These are phyloP conservation scores for Crotalus viridis DNA, from an alignment of 2,113 vertebrate genomes.

Conservation along the genomic window DNA sequence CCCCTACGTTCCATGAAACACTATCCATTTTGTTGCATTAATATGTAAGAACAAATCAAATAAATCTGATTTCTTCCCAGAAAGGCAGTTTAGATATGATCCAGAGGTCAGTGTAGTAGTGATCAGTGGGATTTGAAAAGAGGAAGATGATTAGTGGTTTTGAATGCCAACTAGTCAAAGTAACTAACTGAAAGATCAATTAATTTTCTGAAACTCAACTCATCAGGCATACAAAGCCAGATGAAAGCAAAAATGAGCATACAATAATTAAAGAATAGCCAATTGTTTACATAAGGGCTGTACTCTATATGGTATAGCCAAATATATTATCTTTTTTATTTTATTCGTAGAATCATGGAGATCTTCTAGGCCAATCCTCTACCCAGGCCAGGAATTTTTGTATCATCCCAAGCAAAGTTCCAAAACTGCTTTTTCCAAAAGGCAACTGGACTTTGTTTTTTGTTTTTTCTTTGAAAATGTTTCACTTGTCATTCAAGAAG, in stretches of 20 bases:
- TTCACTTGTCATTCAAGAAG: neutral
- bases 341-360: neutral
- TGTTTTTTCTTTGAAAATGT: neutral
- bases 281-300: conserved; percentile 34
- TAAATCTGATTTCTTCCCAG: neutral
- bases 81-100: conserved; percentile 24
- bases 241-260: conserved; percentile 29
- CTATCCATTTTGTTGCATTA: neutral
- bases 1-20: neutral
- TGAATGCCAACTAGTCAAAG: conserved; percentile 31
- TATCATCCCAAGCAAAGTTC: neutral
- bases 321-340: neutral
- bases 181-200: conserved; percentile 55
- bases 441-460: neutral
- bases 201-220: conserved; percentile 56
- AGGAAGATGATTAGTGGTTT: conserved; percentile 20
- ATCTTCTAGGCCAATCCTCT: neutral
- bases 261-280: conserved; percentile 46
- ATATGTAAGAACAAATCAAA: neutral
- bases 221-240: conserved; percentile 34
- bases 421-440: neutral
- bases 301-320: neutral
- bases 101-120: conserved; percentile 19
- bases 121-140: conserved; percentile 4
- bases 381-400: neutral